Base-by-base conservation (phyloP, 2,888 invertebrate species). In the Drosophila kuntzei region DNA sequence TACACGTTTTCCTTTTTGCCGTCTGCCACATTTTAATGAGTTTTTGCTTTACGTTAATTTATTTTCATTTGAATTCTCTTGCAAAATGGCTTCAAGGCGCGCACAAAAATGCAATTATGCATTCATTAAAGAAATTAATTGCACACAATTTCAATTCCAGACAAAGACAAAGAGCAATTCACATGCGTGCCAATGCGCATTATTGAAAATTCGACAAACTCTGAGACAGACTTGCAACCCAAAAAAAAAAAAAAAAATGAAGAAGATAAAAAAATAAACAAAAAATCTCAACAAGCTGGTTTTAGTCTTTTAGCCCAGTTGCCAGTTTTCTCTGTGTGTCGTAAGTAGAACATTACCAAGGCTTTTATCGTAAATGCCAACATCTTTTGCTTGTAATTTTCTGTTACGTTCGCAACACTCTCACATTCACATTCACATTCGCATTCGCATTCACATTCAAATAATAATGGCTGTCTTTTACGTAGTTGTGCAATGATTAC, bases 41-140 rank as follows among this genome's bases (percentile, higher is more conserved):
- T 87, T 85, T 84, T 89, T 89, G 85, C 85, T 89, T 84, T 85
- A 73, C 83, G 89, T 88, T 87, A 89, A 89, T 89, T 89, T 85
- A 85, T 85, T 85, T 88, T 85, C 88, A 85, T 85, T 85, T 85
- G 89, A 85, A 85, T 85, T 85, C 88, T 71, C 86, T 75, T 77
- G 80, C 67, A 82, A 84, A 87, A 87, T 87, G 79, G 87, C 83
- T 78, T 76, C 70, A 85, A 84, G 83, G 89, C 83, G 87, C 72
- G 83, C 77, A 76, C 80, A 87, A 79, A 85, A 87, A 89, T 87
- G 85, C 89, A 89, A 89, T 85, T 89, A 85, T 85, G 89, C 89
- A 88, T 89, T 85, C 88, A 85, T 85, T 85, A 89, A 89, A 72
- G 80, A 89, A 85, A 85, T 85, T 89, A 85, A 85, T 85, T 89